Evolutionary conservation across 1,140 invertebrate species (phyloP).

Genomic region (Saccostrea echinata): DNA sequence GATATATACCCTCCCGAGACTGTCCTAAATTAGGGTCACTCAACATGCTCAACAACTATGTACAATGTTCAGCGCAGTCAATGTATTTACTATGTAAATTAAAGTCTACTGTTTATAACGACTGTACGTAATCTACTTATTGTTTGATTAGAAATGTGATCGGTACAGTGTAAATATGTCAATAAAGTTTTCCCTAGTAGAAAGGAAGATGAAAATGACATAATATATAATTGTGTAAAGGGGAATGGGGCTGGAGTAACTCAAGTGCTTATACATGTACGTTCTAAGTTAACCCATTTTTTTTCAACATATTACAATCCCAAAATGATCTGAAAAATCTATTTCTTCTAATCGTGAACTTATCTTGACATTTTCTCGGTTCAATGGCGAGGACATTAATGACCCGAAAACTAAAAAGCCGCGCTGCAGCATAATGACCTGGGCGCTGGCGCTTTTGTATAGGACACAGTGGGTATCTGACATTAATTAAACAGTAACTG

Average conservation of each 20-base stretch:
- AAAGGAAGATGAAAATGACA: too few species aligned
- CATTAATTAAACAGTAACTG: slow-evolving; percentile 3
- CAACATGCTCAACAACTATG: not conserved
- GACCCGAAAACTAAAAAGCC: not conserved
- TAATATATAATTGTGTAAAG: too few species aligned
- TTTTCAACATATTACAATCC: too few species aligned
- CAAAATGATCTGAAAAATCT: too few species aligned
- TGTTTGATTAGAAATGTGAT: not conserved
- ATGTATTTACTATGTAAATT: not conserved
- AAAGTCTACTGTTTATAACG: too few species aligned
- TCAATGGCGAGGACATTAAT: not conserved
- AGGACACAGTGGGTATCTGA: not conserved
- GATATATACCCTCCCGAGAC: not conserved
- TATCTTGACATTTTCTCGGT: not conserved
- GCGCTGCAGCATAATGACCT: not conserved
- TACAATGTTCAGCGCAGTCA: not conserved
- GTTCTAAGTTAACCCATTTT: too few species aligned
- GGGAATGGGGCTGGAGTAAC: too few species aligned
- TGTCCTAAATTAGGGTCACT: not conserved
- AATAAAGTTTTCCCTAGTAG: too few species aligned
- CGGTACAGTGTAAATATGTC: too few species aligned
- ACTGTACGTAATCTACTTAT: not conserved
- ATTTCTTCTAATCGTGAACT: too few species aligned
- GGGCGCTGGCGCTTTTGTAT: too few species aligned
- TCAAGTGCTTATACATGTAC: too few species aligned